Percentiles rank a stretch among this genome's conserved stretches.
Evolutionary conservation across 2,113 vertebrate genomes (phyloP).

Genomic region (Scomber scombrus): DNA sequence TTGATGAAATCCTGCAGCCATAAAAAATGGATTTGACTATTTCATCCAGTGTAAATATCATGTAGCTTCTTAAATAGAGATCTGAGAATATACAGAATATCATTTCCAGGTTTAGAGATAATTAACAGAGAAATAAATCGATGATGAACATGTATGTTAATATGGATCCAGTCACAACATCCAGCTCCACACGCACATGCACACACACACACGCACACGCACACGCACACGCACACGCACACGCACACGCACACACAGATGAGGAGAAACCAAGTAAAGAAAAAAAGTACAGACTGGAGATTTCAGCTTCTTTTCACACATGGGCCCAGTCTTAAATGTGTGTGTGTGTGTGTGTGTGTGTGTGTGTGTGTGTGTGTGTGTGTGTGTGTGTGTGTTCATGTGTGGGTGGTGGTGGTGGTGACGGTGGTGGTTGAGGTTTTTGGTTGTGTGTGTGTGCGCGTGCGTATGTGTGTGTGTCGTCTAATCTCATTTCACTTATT

Average conservation of each 20-base stretch:
- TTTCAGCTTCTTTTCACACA: conserved; percentile 4
- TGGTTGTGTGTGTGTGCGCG: conserved; percentile 35
- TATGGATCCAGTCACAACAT: neutral
- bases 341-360: conserved; percentile 14
- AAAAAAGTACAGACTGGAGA: neutral
- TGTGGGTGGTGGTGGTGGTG: conserved; percentile 14
- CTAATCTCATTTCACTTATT: conserved; percentile 77
- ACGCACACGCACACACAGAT: conserved; percentile 22
- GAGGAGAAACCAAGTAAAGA: conserved; percentile 12
- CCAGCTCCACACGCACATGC: too few relatives aligned
- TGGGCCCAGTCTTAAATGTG: conserved; percentile 10
- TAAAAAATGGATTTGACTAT: too few relatives aligned
- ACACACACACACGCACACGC: too few relatives aligned
- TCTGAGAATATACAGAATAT: too few relatives aligned
- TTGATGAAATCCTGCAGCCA: too few relatives aligned
- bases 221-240: too few relatives aligned
- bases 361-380: too few relatives aligned
- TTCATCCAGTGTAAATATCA: too few relatives aligned
- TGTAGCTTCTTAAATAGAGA: too few relatives aligned
- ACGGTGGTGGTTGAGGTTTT: conserved; percentile 39
- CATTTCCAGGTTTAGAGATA: neutral
- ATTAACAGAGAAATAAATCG: neutral
- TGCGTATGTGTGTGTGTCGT: conserved; percentile 37
- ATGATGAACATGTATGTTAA: conserved; percentile 3
- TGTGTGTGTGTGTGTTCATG: conserved; percentile 16